Percentiles rank a stretch among this genome's conserved stretches.
Evolutionary conservation across 1,140 invertebrate species (phyloP).

Genomic region (Caenorhabditis inopinata): DNA sequence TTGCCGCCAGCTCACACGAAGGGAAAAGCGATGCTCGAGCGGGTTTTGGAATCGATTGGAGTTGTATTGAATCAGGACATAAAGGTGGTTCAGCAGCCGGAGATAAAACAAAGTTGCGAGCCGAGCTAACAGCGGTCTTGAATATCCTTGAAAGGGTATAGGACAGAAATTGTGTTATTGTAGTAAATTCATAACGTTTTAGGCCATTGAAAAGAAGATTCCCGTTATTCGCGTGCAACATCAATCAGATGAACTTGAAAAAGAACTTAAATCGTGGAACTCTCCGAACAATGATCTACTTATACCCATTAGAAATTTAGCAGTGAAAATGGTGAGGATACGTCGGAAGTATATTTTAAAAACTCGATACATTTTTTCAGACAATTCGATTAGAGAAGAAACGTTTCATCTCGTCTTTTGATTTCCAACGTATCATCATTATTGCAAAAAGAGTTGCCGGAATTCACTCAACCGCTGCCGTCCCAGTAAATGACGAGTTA

Average conservation of each 20-base stretch:
- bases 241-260: no score
- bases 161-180: neutral
- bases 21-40: neutral
- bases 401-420: neutral
- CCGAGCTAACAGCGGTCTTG: neutral
- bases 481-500: neutral
- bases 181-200: neutral
- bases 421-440: neutral
- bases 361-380: no score
- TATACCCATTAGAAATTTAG: no score
- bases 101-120: neutral
- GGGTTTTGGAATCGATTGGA: neutral
- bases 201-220: neutral
- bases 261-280: no score
- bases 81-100: neutral
- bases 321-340: no score
- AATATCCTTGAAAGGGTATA: neutral
- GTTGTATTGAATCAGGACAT: neutral
- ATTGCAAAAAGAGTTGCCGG: neutral
- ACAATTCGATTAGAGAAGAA: neutral
- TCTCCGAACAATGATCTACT: no score
- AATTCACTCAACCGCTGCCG: neutral
- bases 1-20: neutral
- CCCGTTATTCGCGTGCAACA: neutral
- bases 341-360: no score